These are phyloP conservation scores for Platichthys stellatus DNA, from an alignment of 2,113 vertebrate species.

Conservation along the genomic window DNA sequence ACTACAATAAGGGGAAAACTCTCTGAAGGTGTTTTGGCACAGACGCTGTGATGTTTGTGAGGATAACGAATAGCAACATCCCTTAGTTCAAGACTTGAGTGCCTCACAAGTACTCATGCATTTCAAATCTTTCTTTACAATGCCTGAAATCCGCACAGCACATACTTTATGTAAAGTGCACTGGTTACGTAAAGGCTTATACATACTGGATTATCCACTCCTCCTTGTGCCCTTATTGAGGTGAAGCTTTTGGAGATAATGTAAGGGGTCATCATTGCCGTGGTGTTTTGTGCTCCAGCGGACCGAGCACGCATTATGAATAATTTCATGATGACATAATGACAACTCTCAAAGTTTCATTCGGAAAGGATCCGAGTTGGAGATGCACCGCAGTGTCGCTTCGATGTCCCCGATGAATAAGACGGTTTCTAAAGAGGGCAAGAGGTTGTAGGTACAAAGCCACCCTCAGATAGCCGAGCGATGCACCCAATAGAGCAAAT, in stretches of 20 bases:
- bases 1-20: not conserved
- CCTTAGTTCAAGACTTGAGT: not conserved
- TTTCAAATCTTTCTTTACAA: too few relatives aligned
- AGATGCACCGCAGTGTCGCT: not conserved
- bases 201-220: not conserved
- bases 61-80: conserved; percentile 9
- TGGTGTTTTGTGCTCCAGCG: too few relatives aligned
- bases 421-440: not conserved
- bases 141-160: too few relatives aligned
- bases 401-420: not conserved
- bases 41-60: not conserved
- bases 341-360: not conserved
- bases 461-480: not conserved
- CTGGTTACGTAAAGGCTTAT: not conserved
- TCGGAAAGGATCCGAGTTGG: too few relatives aligned
- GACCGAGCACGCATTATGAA: too few relatives aligned
- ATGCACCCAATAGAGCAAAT: not conserved
- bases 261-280: too few relatives aligned
- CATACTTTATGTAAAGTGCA: not conserved
- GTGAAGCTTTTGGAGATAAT: not conserved
- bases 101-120: not conserved
- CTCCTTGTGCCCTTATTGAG: not conserved
- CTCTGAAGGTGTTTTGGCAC: not conserved
- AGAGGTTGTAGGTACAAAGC: not conserved
- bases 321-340: not conserved